Evolutionary conservation across 2,888 invertebrate genomes (phyloP), one percentile per base, ranked within the genome.

Genomic region (Drosophila peninsularis): DNA sequence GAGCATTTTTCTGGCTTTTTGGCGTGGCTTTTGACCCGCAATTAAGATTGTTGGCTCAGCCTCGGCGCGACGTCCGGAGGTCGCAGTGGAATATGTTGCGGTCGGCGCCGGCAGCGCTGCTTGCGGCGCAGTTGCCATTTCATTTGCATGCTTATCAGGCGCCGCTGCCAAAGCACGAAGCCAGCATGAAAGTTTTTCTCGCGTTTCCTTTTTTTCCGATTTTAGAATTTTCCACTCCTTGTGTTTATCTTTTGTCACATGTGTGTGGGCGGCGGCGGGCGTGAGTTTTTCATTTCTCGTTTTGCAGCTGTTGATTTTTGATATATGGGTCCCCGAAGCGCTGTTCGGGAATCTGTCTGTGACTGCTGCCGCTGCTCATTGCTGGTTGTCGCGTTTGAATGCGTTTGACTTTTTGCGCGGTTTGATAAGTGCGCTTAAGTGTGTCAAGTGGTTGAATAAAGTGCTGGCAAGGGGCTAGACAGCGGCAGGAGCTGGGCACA

Each of bases 101-200:
- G 57, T 45, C 14, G 50, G 49, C 63, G 57, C 50, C 10, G 61
- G 73, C 64, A 53, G 42, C 63, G 57, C 50, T 62, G 64, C 74
- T 9, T 19, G 54, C 41, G 41, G 54, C 53, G 14, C 52, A 5
- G 52, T 24, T 52, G 36, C 66, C 84, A 54, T 82, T 88, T 75
- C 85, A 89, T 85, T 89, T 85, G 77, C 85, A 84, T 85, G 82
- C 89, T 85, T 89, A 89, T 85, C 85, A 57, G 82, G 60, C 73
- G 70, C 55, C 66, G 30, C 71, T 71, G 64, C 69, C 85, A 75
- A 62, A 62, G 74, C 72, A 70, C 57, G 73, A 44, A 63, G 72
- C 78, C 76, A 71, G 74, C 74, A 80, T 72, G 65, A 74, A 88
- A 82, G 80, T 80, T 88, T 75, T 66, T 41, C 58, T 56, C 44